Base-by-base conservation (phyloP, 2,113 vertebrate species). In the Podarcis raffonei region DNA sequence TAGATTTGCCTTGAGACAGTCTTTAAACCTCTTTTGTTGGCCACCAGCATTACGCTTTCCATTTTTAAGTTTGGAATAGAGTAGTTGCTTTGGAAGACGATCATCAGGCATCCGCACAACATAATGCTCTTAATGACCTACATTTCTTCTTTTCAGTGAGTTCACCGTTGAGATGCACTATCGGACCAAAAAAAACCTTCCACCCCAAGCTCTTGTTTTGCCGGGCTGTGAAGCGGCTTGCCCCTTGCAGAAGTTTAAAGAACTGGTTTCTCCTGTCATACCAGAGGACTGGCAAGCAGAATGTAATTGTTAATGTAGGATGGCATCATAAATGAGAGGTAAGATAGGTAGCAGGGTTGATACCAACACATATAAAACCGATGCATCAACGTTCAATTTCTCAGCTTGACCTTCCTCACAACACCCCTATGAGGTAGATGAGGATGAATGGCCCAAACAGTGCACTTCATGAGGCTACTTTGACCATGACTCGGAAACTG, bases 131-230 rank as follows among this genome's bases (percentile, higher is more conserved):
- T 84, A 48, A 42, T 39, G 53, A 48, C 75, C 20, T 92, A 66
- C 93, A 1, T 25, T 59, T 86, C n/a, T 22, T 1, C 62, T 32
- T 71, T 12, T 81, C 95, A 98, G 97, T 79, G 16, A 69, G 57
- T 97, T 98, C 27, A 97, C 95, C 12, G 59, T 99, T 85, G 98
- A 98, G 93, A 97, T 99, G 96, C 92, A 95, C 89, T 99, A 98
- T 91, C 96, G 96, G 89, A 98, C 98, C 0, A 97, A 98, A 78
- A 95, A 97, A 0, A 85, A 74, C 25, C 93, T 12, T 1, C 95
- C 97, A 72, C 97, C 97, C 3, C 95, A 97, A 80, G 94, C 94
- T 12, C 97, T 98, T 89, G 95, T 90, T 0, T 94, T 98, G 92
- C 98, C 98, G 1, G 98, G 98, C 86, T 99, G 98, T 88, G 91